Conservation (phyloP, 2,888 invertebrate genomes). For the Acheta domesticus region DNA sequence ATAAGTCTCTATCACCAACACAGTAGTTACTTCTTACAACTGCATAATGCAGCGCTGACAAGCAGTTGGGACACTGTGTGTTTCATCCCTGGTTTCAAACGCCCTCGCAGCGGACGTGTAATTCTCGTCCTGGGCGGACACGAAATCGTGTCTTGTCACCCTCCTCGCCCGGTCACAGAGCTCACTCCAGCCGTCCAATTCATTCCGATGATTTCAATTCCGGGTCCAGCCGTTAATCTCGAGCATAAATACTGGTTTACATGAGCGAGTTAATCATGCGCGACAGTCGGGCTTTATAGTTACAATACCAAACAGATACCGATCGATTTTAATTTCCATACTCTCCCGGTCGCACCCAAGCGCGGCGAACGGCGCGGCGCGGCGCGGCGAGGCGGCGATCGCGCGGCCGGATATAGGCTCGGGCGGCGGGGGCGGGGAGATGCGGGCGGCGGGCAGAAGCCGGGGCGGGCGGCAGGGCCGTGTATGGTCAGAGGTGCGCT, state of each 20-base stretch:
- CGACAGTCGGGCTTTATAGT: not conserved
- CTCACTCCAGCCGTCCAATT: not conserved
- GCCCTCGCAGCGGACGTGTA: not conserved
- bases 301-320: not conserved
- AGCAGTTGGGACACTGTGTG: no score
- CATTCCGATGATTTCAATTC: constrained; percentile 18
- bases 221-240: constrained; percentile 9
- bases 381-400: no score
- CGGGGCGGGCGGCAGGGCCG: not conserved
- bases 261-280: not conserved
- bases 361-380: not conserved
- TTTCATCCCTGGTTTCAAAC: no score
- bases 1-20: no score
- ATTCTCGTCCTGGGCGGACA: not conserved
- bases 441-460: not conserved
- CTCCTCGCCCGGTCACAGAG: not conserved
- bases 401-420: not conserved
- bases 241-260: constrained; percentile 9
- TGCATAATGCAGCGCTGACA: no score
- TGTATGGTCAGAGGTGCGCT: not conserved
- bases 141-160: not conserved
- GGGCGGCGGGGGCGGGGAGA: not conserved
- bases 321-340: constrained; percentile 18
- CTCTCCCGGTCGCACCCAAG: not conserved
- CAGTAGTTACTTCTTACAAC: no score